Conservation (phyloP, 1,140 invertebrate genomes). For the Hycleus cichorii region DNA sequence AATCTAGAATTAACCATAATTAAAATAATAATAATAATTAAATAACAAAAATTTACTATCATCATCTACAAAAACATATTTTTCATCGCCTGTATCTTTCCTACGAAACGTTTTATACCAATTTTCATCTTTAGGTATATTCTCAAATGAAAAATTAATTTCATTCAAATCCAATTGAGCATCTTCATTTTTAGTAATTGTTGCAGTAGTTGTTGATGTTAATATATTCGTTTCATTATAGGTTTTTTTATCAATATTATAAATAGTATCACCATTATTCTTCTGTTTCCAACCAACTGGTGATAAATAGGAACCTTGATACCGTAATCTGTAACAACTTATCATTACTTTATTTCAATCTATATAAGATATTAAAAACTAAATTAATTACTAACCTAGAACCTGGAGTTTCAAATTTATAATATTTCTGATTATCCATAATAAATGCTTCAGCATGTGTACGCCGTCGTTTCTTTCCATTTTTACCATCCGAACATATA, state of each 20-base stretch:
- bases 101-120: slow-evolving; percentile 72
- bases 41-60: slow-evolving; percentile 30
- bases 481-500: slow-evolving; percentile 22
- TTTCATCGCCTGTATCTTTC: slow-evolving; percentile 61
- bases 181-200: slow-evolving; percentile 1
- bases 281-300: slow-evolving; percentile 24
- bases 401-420: slow-evolving; percentile 54
- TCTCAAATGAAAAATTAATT: slow-evolving; percentile 69
- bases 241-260: not conserved
- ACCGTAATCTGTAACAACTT: slow-evolving; percentile 34
- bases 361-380: not conserved
- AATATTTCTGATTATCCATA: slow-evolving; percentile 54
- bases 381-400: slow-evolving; percentile 37
- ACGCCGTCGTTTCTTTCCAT: slow-evolving; percentile 42
- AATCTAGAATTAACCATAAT: slow-evolving; percentile 24
- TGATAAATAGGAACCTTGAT: slow-evolving; percentile 35
- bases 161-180: slow-evolving; percentile 34
- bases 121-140: slow-evolving; percentile 59
- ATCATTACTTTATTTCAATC: not conserved
- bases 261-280: slow-evolving; percentile 24
- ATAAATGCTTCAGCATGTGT: slow-evolving; percentile 53
- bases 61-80: slow-evolving; percentile 44
- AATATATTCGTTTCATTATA: not conserved
- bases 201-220: not conserved
- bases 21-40: not conserved